Percentiles rank a stretch among this genome's conserved stretches.
These are phyloP conservation scores for Peromyscus melanophrys DNA, from an alignment of 2,797 vertebrate species.

Conservation along the genomic window DNA sequence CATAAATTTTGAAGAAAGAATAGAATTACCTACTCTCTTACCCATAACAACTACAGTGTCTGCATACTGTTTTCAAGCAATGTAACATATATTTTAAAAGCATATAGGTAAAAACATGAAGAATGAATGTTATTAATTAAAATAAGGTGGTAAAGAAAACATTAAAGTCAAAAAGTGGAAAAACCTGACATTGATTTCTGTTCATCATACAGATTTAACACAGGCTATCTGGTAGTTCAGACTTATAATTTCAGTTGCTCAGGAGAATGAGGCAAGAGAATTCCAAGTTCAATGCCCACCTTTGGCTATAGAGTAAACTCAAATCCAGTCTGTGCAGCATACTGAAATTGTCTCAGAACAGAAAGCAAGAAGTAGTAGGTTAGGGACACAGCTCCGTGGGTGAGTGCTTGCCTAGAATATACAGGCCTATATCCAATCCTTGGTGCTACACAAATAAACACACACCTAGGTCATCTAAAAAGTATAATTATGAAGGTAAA, in stretches of 20 bases:
- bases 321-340: background rate
- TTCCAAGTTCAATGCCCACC: background rate
- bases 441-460: background rate
- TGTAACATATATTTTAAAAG: background rate
- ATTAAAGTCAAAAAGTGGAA: conserved; percentile 14
- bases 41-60: background rate
- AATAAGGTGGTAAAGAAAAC: background rate
- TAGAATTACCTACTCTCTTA: background rate
- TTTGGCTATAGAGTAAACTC: background rate
- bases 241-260: background rate
- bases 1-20: conserved; percentile 2
- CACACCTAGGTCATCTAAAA: background rate
- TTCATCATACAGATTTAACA: background rate
- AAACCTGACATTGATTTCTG: conserved; percentile 4
- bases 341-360: background rate
- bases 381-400: background rate
- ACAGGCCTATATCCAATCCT: background rate
- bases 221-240: background rate
- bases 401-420: background rate
- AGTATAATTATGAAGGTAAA: background rate
- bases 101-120: background rate
- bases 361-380: background rate
- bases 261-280: background rate
- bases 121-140: background rate
- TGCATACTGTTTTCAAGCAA: background rate